Evolutionary conservation across 2,113 vertebrate species (phyloP).

Genomic region (Sorex araneus): DNA sequence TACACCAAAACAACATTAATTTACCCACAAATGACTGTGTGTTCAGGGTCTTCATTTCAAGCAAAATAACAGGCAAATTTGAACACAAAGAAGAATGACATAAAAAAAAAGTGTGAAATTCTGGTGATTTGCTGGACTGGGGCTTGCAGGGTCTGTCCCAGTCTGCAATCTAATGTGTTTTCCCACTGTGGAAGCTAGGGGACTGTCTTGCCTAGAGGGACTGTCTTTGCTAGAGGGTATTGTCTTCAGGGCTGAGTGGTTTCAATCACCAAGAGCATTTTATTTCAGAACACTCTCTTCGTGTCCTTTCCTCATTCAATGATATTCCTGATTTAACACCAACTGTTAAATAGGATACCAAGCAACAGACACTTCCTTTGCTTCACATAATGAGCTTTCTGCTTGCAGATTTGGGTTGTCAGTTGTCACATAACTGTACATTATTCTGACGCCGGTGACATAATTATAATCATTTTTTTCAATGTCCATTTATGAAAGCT

Average conservation of each 20-base stretch:
- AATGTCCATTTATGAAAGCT: background rate
- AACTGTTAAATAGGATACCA: background rate
- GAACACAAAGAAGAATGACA: background rate
- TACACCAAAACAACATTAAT: no score
- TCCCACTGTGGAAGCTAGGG: background rate
- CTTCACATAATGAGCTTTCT: slow-evolving; percentile 7
- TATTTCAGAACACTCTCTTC: background rate
- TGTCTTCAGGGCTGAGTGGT: no score
- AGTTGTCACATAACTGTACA: background rate
- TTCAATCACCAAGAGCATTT: background rate
- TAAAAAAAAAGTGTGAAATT: slow-evolving; percentile 35
- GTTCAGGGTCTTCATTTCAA: slow-evolving; percentile 8
- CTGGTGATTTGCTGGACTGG: background rate
- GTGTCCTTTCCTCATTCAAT: background rate
- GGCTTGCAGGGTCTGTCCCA: background rate
- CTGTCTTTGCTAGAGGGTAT: no score
- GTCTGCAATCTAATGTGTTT: background rate
- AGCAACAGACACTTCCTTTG: background rate
- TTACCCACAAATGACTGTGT: background rate
- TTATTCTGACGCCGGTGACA: background rate
- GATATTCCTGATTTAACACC: background rate
- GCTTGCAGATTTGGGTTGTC: background rate
- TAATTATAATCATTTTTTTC: background rate
- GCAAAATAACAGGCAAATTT: background rate
- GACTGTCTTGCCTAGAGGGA: no score